Evolutionary conservation across 2,797 vertebrate species (phyloP).

Genomic region (Enteromius treurensis): DNA sequence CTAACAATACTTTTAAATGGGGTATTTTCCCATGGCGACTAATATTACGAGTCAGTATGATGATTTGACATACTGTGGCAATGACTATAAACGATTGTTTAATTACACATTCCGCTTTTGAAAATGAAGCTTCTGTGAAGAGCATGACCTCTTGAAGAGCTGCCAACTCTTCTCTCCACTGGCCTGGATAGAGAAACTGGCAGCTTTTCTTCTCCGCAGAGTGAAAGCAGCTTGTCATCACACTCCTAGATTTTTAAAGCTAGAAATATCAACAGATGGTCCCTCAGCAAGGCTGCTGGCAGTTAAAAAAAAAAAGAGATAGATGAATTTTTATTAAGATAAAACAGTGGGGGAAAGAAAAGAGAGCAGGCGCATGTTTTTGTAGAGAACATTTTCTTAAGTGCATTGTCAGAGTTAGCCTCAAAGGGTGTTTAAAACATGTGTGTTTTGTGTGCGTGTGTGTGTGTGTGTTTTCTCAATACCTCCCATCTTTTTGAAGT

Average conservation of each 20-base stretch:
- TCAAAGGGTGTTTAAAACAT: background rate
- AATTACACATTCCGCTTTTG: slow-evolving; percentile 38
- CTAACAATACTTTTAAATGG: background rate
- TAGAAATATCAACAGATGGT: slow-evolving; percentile 55
- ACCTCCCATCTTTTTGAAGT: background rate
- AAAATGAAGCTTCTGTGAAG: slow-evolving; percentile 41
- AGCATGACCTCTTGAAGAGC: slow-evolving; percentile 43
- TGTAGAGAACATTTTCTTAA: background rate
- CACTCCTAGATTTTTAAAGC: slow-evolving; percentile 46
- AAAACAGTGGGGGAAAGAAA: background rate
- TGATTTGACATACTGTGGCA: slow-evolving; percentile 6
- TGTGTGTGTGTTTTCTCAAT: no score
- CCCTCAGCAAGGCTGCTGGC: slow-evolving; percentile 42
- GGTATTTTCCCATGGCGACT: background rate
- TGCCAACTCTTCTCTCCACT: slow-evolving; percentile 41
- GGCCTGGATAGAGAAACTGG: slow-evolving; percentile 42
- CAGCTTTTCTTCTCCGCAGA: slow-evolving; percentile 15
- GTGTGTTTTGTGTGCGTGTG: background rate
- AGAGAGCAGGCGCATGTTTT: background rate
- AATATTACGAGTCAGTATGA: background rate
- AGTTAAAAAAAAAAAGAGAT: slow-evolving; percentile 10
- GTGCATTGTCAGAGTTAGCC: slow-evolving; percentile 13
- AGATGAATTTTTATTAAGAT: background rate
- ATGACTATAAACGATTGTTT: slow-evolving; percentile 41
- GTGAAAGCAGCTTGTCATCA: slow-evolving; percentile 37